These are phyloP conservation scores for Budorcas taxicolor DNA, from an alignment of 2,113 vertebrate species.

Conservation along the genomic window DNA sequence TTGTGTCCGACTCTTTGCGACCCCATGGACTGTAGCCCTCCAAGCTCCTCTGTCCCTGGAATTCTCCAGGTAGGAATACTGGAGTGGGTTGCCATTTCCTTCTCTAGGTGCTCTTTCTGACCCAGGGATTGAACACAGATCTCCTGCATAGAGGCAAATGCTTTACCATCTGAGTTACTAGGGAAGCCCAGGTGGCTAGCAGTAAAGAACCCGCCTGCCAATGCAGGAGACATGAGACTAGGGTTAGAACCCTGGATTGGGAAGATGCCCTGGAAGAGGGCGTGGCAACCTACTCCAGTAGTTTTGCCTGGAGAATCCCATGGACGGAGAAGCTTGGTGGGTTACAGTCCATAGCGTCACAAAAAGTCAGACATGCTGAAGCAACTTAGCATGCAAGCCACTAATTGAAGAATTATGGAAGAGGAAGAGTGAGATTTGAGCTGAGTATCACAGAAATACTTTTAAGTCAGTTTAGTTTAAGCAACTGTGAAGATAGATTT, in stretches of 20 bases:
- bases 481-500: background rate
- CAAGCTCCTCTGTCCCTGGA: background rate
- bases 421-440: background rate
- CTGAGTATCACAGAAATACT: background rate
- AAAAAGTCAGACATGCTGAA: background rate
- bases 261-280: background rate
- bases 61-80: background rate
- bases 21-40: background rate
- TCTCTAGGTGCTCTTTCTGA: background rate
- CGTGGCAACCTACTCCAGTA: background rate
- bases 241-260: background rate
- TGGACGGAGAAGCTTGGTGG: background rate
- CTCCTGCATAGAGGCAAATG: background rate
- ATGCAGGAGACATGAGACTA: background rate
- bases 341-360: background rate
- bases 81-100: background rate
- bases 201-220: background rate
- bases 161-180: background rate
- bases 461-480: background rate
- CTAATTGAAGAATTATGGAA: background rate
- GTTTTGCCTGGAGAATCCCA: background rate
- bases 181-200: background rate
- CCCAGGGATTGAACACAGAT: background rate
- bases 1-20: rapidly evolving
- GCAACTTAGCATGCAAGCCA: background rate